A percentile compares a stretch with the other conserved stretches of the same genome.
Evolutionary conservation across 2,888 invertebrate species (phyloP).

Genomic region (Plebejus argus): DNA sequence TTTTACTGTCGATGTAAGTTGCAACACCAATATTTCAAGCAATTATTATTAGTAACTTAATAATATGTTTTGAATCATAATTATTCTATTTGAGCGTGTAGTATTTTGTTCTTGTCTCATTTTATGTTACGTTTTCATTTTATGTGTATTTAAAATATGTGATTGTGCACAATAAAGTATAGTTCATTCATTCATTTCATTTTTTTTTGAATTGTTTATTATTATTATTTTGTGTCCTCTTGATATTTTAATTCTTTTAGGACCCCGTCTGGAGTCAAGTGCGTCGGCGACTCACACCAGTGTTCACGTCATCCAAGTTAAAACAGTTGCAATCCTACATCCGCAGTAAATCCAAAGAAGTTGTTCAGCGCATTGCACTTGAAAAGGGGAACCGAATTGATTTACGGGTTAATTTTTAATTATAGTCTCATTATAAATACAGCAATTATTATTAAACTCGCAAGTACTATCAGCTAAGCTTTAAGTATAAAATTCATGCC

Average conservation of each 20-base stretch:
- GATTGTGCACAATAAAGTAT: too few relatives aligned
- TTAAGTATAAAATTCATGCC: not conserved
- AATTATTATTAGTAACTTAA: too few relatives aligned
- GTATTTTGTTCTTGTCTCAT: too few relatives aligned
- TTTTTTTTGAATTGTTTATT: too few relatives aligned
- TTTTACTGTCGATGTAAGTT: constrained; percentile 46
- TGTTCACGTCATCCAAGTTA: constrained; percentile 49
- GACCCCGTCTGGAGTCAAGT: constrained; percentile 47
- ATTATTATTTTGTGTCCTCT: constrained; percentile 34
- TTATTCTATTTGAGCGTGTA: too few relatives aligned
- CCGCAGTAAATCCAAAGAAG: constrained; percentile 42
- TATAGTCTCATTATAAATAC: not conserved
- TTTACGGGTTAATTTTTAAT: not conserved
- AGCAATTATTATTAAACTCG: too few relatives aligned
- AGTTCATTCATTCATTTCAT: too few relatives aligned
- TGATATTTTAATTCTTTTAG: constrained; percentile 34
- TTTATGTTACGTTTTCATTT: too few relatives aligned
- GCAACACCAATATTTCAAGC: too few relatives aligned
- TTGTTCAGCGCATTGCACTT: constrained; percentile 43
- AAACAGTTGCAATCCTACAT: constrained; percentile 42
- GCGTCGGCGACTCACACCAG: constrained; percentile 43
- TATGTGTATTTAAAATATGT: too few relatives aligned
- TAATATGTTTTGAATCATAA: too few relatives aligned
- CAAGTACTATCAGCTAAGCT: too few relatives aligned
- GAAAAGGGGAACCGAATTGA: constrained; percentile 42